Evolutionary conservation across 2,888 invertebrate species (phyloP), one percentile per base, ranked within the genome.

Genomic region (Harpalus rubripes): DNA sequence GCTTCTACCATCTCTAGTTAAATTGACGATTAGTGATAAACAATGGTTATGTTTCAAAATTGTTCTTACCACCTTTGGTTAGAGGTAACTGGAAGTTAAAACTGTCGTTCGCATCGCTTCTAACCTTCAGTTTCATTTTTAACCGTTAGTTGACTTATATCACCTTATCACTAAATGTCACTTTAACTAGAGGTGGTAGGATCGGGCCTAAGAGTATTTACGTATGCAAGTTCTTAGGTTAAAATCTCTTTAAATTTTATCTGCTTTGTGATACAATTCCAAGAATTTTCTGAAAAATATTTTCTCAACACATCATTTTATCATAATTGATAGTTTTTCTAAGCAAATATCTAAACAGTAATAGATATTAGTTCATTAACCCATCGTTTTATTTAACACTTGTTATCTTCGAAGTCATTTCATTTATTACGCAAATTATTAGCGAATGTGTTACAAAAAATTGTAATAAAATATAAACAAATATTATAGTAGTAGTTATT

Each of bases 361-460:
- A 68, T 32, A 78, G 78, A 78, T 78, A 32, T 22, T 56, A 78
- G 78, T 78, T 78, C 78, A 78, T 78, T 32, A 58, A 78, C 78
- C 78, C 15, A 78, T 78, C 58, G n/a, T 58, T 78, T 78, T 56
- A 78, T 78, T 78, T 58, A 78, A 58, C 26, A 78, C 58, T 78
- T 78, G 22, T 78, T 78, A 78, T 78, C 78, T 22, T 58, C 26
- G 18, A 78, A 26, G 52, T 76, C 74, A 52, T 76, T 76, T 56
- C 58, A 56, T 58, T 56, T 58, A 58, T 78, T 78, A 78, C 78
- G 78, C 78, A 78, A 78, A 78, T 56, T 78, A 78, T 22, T 78
- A 78, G 56, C 78, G 26, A 78, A 78, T 78, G 8, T 68, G 52
- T 26, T 52, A 58, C 56, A 76, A 76, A 76, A 76, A 56, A 74